A percentile compares a stretch with the other conserved stretches of the same genome.
Evolutionary conservation across 2,113 vertebrate species (phyloP).

Genomic region (Cricetomys ansorgei): DNA sequence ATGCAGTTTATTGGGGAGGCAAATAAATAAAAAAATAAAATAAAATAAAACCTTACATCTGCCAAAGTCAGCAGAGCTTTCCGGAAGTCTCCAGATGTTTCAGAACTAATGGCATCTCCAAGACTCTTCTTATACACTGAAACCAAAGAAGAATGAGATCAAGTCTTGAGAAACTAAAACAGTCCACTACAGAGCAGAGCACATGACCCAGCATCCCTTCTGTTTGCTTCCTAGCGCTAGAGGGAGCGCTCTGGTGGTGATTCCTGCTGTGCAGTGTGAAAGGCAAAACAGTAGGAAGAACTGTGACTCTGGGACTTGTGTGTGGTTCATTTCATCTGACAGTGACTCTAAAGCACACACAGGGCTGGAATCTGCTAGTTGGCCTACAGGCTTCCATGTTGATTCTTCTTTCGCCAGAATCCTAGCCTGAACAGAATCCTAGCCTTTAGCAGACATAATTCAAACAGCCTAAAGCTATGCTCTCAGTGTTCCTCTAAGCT

Average conservation of each 20-base stretch:
- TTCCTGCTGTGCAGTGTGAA: not conserved
- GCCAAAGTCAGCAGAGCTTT: conserved; percentile 90
- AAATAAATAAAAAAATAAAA: conserved; percentile 44
- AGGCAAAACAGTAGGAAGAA: not conserved
- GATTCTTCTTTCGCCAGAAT: not conserved
- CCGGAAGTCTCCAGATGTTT: conserved; percentile 91
- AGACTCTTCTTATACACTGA: conserved; percentile 88
- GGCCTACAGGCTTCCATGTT: not conserved
- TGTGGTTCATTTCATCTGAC: not conserved
- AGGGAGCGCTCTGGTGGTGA: not conserved
- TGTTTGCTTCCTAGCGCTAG: not conserved
- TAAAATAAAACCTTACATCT: conserved; percentile 86
- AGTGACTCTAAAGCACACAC: not conserved
- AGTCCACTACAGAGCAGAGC: not conserved
- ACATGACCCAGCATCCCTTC: not conserved
- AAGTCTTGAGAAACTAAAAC: not conserved
- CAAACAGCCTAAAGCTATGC: not conserved
- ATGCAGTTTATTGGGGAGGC: not conserved
- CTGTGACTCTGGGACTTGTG: not conserved
- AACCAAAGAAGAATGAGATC: conserved; percentile 59
- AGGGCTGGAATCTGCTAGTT: not conserved
- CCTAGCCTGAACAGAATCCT: not conserved
- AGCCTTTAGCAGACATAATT: not conserved
- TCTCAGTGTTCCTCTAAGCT: not conserved
- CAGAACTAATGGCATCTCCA: conserved; percentile 88